These are phyloP conservation scores for Allolobophora icterica DNA, from an alignment of 2,888 invertebrate genomes.

Conservation along the genomic window DNA sequence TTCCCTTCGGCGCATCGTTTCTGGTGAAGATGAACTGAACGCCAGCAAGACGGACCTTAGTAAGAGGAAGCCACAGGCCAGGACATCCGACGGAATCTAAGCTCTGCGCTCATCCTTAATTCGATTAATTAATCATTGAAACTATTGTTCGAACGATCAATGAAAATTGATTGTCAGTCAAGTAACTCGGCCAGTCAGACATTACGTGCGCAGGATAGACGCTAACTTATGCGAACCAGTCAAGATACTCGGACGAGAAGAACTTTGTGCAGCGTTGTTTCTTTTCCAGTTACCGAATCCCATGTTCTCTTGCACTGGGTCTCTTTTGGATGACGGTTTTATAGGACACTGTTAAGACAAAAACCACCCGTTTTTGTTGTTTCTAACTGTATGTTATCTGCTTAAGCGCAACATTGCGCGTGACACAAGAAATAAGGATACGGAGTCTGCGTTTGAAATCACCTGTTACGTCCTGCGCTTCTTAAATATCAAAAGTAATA, in stretches of 20 bases:
- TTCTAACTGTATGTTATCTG: not conserved
- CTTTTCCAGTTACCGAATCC: not conserved
- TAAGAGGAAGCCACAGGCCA: no score
- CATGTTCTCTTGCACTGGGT: not conserved
- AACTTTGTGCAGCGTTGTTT: not conserved
- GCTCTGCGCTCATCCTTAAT: not conserved
- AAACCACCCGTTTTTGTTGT: not conserved
- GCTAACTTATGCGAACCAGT: not conserved
- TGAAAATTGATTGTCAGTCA: not conserved
- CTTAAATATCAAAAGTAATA: no score
- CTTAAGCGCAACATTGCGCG: not conserved
- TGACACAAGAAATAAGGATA: no score
- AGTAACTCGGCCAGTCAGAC: not conserved
- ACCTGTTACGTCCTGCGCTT: no score
- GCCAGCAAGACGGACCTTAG: no score
- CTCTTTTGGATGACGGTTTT: no score
- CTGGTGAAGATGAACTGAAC: no score
- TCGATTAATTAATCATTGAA: not conserved
- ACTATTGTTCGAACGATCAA: not conserved
- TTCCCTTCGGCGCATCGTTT: no score
- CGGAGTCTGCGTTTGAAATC: no score
- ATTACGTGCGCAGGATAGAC: not conserved
- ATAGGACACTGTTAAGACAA: not conserved
- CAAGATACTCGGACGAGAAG: not conserved
- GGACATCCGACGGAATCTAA: no score